Evolutionary conservation across 2,888 invertebrate genomes (phyloP).

Genomic region (Lasius platythorax): DNA sequence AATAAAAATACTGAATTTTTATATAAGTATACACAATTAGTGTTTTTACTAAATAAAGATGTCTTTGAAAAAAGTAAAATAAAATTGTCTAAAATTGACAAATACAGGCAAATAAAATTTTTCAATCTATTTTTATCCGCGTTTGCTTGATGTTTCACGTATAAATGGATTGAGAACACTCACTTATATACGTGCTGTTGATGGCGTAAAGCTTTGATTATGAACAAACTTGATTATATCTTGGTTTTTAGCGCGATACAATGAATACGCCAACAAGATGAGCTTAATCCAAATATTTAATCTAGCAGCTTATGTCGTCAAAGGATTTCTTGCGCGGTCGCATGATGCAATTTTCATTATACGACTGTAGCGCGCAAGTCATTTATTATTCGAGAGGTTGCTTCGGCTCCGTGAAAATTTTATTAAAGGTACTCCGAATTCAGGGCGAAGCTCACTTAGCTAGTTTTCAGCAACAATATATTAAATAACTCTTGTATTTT

Average conservation of each 20-base stretch:
- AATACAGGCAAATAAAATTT: neutral
- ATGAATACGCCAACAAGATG: conserved; percentile 49
- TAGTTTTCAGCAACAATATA: conserved; percentile 36
- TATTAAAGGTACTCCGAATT: conserved; percentile 56
- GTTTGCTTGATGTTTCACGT: neutral
- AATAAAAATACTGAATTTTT: conserved; percentile 6
- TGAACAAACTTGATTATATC: conserved; percentile 25
- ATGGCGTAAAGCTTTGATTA: conserved; percentile 26
- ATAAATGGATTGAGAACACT: neutral
- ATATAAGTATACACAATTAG: neutral
- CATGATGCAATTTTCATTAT: conserved; percentile 63
- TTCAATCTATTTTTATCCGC: neutral
- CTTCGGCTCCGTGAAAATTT: conserved; percentile 58
- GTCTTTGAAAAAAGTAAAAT: neutral
- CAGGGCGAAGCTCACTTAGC: conserved; percentile 38
- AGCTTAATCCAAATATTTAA: conserved; percentile 62
- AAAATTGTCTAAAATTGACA: neutral
- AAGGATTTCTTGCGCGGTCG: conserved; percentile 62
- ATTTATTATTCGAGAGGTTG: conserved; percentile 64
- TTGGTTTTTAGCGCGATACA: conserved; percentile 27
- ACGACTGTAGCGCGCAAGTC: conserved; percentile 21
- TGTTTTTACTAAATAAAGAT: neutral
- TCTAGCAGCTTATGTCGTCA: conserved; percentile 59
- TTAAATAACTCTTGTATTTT: conserved; percentile 18
- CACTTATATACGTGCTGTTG: neutral